phyloP scores from a whole-genome alignment of 2,797 vertebrate genomes.

The Enteromius viviparus region DNA sequence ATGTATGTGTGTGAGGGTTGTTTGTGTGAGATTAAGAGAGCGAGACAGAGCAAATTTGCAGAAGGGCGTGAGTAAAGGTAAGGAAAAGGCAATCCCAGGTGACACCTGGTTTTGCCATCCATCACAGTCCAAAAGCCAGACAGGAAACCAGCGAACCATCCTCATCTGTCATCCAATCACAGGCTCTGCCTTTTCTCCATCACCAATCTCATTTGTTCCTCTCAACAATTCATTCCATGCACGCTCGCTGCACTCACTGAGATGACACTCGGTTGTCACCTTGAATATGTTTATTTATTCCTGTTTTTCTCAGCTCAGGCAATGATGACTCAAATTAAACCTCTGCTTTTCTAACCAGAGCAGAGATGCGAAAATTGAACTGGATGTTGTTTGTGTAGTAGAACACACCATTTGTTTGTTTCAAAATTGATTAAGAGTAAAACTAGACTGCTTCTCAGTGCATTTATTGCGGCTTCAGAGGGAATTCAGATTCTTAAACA shows the following conservation, averaged over 20 bases:
- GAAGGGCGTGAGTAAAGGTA: constrained; percentile 17
- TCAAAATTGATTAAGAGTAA: background rate
- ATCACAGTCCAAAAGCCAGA: constrained; percentile 55
- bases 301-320: constrained; percentile 64
- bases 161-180: constrained; percentile 73
- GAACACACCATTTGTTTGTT: background rate
- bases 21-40: constrained; percentile 35
- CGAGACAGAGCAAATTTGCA: constrained; percentile 47
- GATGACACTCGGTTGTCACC: constrained; percentile 71
- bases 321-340: constrained; percentile 71
- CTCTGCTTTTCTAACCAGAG: constrained; percentile 40
- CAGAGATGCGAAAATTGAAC: constrained; percentile 12
- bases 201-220: constrained; percentile 69
- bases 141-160: constrained; percentile 53
- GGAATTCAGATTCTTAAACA: background rate
- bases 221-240: constrained; percentile 69
- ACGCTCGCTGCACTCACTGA: constrained; percentile 58
- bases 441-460: background rate
- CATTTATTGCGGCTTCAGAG: background rate
- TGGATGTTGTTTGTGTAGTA: background rate
- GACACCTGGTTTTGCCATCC: constrained; percentile 58
- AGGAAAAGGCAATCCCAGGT: constrained; percentile 53
- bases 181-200: constrained; percentile 52
- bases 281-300: constrained; percentile 78
- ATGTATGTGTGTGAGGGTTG: background rate